Evolutionary conservation across 2,888 invertebrate species (phyloP).

Genomic region (Netelia virgata): DNA sequence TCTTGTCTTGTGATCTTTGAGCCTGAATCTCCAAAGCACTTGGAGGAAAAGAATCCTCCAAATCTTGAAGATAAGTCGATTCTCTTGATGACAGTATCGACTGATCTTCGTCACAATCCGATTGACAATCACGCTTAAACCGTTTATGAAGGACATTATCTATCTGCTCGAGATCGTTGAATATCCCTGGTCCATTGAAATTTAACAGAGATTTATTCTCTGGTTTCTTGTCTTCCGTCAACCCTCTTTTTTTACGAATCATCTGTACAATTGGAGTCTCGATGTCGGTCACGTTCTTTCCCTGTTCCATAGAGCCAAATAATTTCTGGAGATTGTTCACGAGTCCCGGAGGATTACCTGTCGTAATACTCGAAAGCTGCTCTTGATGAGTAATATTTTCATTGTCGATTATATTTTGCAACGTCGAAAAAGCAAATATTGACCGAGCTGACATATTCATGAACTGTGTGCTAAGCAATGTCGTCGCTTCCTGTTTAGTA

Average conservation of each 20-base stretch:
- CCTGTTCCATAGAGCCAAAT: constrained; percentile 45
- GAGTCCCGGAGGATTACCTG: neutral
- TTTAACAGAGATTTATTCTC: constrained; percentile 51
- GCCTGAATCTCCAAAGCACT: constrained; percentile 56
- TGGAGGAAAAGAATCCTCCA: constrained; percentile 60
- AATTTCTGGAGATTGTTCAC: constrained; percentile 45
- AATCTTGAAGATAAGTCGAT: constrained; percentile 58
- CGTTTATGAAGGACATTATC: constrained; percentile 57
- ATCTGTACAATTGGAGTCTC: constrained; percentile 34
- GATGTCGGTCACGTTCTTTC: neutral
- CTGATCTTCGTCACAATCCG: constrained; percentile 32
- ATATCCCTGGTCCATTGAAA: constrained; percentile 56
- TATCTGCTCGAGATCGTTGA: constrained; percentile 50
- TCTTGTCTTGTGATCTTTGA: constrained; percentile 10
- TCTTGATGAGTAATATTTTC: neutral
- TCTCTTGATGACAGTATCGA: constrained; percentile 18
- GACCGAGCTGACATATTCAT: neutral
- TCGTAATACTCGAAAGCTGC: neutral
- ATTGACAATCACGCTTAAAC: constrained; percentile 65
- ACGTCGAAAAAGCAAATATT: neutral
- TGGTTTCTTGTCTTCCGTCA: constrained; percentile 3
- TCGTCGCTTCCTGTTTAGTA: neutral
- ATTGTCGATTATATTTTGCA: neutral
- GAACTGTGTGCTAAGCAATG: neutral
- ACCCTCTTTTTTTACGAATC: constrained; percentile 50